Evolutionary conservation across 2,888 invertebrate species (phyloP), one percentile per base, ranked within the genome.

Genomic region (Zhuqinia jingwanae): DNA sequence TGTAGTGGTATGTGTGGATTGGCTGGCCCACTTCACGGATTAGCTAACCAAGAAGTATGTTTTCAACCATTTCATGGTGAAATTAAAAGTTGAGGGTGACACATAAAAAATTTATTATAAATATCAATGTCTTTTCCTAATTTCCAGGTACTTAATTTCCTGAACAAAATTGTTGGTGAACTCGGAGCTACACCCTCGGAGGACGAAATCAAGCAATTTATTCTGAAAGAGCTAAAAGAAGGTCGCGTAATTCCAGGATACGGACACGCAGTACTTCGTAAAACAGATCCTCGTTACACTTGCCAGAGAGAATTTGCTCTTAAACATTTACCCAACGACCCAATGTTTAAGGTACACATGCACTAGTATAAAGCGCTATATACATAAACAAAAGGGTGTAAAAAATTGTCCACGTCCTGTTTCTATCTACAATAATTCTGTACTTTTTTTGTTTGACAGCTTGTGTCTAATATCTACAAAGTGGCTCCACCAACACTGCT

Each of bases 211-310:
- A 97, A 97, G 93, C 98, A 99, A 77, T 99, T 98, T 94, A 97
- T 99, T 92, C 97, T 98, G 97, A 98, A 97, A 93, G 99, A 98
- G 0, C 94, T 98, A 82, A 98, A 98, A 93, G 95, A 96, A 87
- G 98, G 98, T 89, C 97, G 97, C 93, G 98, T 98, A n/a, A 97
- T 99, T 60, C 98, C 98, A 77, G 98, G 98, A 70, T 98, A 98
- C 92, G 98, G 98, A 45, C 98, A 98, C 92, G 98, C 98, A 90
- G 98, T 99, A 0, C 95, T 98, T 90, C 95, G 98, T 91, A 98
- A 98, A 93, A 98, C 98, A 89, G 98, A 98, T 93, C 95, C 98
- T 94, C 91, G 96, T 92, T 99, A 98, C 93, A 96, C 95, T 11
- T 97, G 97, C 93, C 98, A 98, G 93, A 94, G 98, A 91, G 98